A percentile compares a stretch with the other conserved stretches of the same genome.
phyloP scores from a whole-genome alignment of 2,113 vertebrate species.

The Mormoops blainvillei region DNA sequence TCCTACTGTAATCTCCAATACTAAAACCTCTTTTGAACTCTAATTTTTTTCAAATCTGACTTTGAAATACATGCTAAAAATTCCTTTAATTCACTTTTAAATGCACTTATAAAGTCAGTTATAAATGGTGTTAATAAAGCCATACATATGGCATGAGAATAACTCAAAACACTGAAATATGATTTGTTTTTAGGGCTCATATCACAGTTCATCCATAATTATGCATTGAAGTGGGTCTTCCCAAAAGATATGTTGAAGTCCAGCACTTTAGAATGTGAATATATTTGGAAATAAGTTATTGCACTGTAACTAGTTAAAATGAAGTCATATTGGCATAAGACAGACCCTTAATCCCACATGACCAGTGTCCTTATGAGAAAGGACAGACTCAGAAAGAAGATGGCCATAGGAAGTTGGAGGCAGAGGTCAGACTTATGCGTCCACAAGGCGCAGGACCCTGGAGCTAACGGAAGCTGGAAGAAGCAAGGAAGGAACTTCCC shows the following conservation, averaged over 20 bases:
- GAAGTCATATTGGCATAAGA: not conserved
- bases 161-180: not conserved
- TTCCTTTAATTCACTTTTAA: constrained; percentile 30
- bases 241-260: not conserved
- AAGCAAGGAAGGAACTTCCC: too few species aligned
- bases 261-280: not conserved
- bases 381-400: not conserved
- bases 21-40: constrained; percentile 50
- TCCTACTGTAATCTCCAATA: constrained; percentile 42
- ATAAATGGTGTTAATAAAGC: not conserved
- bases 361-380: not conserved
- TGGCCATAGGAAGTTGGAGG: too few species aligned
- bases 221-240: not conserved
- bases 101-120: not conserved
- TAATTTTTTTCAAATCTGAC: constrained; percentile 45
- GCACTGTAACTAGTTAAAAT: not conserved
- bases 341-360: not conserved
- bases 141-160: not conserved
- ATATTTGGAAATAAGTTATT: not conserved
- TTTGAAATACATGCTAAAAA: constrained; percentile 31
- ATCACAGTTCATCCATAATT: not conserved
- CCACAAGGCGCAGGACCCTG: too few species aligned
- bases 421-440: too few species aligned
- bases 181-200: not conserved
- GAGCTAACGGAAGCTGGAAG: too few species aligned